Base-by-base conservation (phyloP, 2,888 invertebrate species). In the Drosophila borborema region DNA sequence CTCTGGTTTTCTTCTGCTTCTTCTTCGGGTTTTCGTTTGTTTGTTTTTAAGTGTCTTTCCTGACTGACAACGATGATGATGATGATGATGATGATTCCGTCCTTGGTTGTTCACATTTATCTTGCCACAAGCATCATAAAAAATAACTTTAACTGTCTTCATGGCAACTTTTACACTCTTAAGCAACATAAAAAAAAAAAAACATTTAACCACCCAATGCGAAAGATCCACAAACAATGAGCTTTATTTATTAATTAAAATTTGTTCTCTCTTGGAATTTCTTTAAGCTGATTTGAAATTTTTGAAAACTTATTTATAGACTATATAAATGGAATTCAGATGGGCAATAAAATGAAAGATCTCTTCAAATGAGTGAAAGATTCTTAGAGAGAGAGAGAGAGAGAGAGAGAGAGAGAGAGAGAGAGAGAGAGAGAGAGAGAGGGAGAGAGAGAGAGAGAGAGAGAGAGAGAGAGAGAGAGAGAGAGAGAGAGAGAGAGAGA, bases 81-180 rank as follows among this genome's bases (percentile, higher is more conserved):
- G 54, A 28, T 28, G 54, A 41, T 43, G 72, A 45, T 64, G 49
- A 45, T 45, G 56, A 31, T 34, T 55, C 59, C 48, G 61, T 64
- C 60, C 48, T 49, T 55, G 54, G 41, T 41, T 63, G 59, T 74
- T 53, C 80, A 62, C 63, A 82, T 77, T 83, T 83, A 67, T 83
- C 78, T 80, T 61, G 31, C 43, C 72, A 58, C 63, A 34, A 61
- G 60, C 77, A 67, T 65, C 64, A 75, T 78, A 80, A 83, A 80
- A 77, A 64, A 54, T 54, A 54, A 49, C 58, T 65, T 83, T 73
- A 77, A 83, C 80, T 71, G 64, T 61, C 64, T 85, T 82, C 79
- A 90, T 88, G 88, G 55, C 23, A 53, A 71, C 64, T 82, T 79
- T 80, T 72, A 82, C 79, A 82, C 79, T 77, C 40, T 40, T 20